Percentiles rank a stretch among this genome's conserved stretches.
These are phyloP conservation scores for Anolis sagrei DNA, from an alignment of 2,113 vertebrate species.

Conservation along the genomic window DNA sequence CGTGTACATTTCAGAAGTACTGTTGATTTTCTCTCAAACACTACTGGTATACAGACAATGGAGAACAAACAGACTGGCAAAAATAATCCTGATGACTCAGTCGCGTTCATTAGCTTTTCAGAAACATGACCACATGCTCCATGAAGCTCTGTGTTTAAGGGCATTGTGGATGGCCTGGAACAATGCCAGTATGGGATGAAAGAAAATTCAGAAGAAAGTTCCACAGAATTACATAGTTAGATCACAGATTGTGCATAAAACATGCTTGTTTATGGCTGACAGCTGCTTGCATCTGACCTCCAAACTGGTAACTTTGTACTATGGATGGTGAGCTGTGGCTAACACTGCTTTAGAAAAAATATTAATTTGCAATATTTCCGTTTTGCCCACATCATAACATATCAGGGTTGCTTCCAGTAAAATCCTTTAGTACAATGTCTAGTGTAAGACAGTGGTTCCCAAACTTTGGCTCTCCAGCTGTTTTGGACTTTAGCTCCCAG, in stretches of 20 bases:
- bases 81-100: background rate
- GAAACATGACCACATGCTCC: background rate
- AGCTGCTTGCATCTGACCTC: background rate
- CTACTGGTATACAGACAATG: background rate
- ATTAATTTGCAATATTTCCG: too few species aligned
- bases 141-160: slow-evolving; percentile 10
- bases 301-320: background rate
- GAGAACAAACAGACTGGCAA: slow-evolving; percentile 19
- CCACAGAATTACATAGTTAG: background rate
- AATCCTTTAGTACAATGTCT: too few species aligned
- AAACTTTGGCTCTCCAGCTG: too few species aligned
- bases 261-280: background rate
- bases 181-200: background rate
- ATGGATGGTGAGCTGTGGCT: background rate
- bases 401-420: too few species aligned
- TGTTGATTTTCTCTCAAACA: slow-evolving; percentile 31
- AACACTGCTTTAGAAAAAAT: too few species aligned
- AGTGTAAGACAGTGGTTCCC: too few species aligned
- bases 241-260: background rate
- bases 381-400: background rate
- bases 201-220: background rate
- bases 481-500: too few species aligned
- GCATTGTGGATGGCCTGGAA: background rate
- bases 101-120: slow-evolving; percentile 5
- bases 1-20: background rate